Conservation (phyloP, 1,140 invertebrate genomes). For the Triops longicaudatus region DNA sequence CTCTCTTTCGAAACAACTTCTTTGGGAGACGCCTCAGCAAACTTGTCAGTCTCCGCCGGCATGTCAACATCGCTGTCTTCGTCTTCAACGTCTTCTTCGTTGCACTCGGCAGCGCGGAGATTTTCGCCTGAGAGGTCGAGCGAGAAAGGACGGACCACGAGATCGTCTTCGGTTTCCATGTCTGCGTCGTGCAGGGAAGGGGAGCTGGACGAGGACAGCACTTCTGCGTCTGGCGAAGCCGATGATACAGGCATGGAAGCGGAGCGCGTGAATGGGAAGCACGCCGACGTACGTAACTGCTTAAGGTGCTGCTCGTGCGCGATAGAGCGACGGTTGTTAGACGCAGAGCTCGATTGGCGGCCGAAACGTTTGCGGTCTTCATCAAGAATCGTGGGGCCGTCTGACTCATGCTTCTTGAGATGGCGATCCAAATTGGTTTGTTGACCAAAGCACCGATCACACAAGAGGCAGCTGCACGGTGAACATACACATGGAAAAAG, state of each 20-base stretch:
- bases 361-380: conserved; percentile 40
- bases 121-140: background rate
- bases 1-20: background rate
- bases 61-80: background rate
- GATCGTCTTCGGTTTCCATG: background rate
- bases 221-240: background rate
- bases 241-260: background rate
- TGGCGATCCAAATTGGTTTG: conserved; percentile 97
- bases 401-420: conserved; percentile 94
- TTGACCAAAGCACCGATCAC: conserved; percentile 90
- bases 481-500: conserved; percentile 18
- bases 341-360: background rate
- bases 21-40: background rate
- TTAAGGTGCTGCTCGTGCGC: conserved; percentile 10
- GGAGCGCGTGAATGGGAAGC: background rate
- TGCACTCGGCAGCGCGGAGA: background rate
- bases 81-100: background rate
- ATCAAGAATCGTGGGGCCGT: conserved; percentile 63
- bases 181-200: background rate
- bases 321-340: background rate
- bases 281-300: background rate
- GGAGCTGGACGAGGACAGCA: background rate
- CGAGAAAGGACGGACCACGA: background rate
- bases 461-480: conserved; percentile 60
- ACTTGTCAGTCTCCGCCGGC: background rate